phyloP scores from a whole-genome alignment of 1,140 invertebrate genomes.

The Brachionus koreanus region DNA sequence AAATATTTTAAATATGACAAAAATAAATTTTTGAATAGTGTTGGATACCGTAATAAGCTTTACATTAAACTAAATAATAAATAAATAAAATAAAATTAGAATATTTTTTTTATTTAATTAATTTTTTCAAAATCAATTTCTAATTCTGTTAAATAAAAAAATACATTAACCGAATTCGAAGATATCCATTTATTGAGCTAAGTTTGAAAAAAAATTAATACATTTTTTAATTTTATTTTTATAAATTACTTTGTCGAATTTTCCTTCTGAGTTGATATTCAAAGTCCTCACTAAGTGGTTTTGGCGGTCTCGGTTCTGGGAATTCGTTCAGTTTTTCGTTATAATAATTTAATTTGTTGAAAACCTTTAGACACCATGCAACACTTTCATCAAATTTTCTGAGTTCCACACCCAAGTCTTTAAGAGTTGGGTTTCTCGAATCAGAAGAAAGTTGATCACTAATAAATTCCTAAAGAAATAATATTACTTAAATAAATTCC shows the following conservation, averaged over 20 bases:
- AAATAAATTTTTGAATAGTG: no score
- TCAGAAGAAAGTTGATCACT: slow-evolving; percentile 28
- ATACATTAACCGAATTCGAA: neutral
- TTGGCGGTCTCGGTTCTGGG: slow-evolving; percentile 32
- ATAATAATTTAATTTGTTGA: slow-evolving; percentile 29
- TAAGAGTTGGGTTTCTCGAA: slow-evolving; percentile 13
- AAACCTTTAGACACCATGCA: slow-evolving; percentile 29
- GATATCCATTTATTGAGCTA: neutral
- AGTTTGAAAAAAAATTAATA: neutral
- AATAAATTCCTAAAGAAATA: slow-evolving; percentile 34
- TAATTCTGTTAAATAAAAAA: neutral
- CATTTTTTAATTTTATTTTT: neutral
- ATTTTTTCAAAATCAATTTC: neutral
- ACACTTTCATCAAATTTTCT: slow-evolving; percentile 40
- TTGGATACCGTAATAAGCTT: no score
- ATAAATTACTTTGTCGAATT: slow-evolving; percentile 30
- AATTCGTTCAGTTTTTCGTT: slow-evolving; percentile 44
- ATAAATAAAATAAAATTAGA: no score
- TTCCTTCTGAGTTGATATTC: slow-evolving; percentile 41
- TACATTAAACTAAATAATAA: no score
- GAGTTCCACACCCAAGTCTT: neutral
- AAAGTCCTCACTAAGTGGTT: slow-evolving; percentile 42
- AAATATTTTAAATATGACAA: no score
- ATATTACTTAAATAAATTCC: no score
- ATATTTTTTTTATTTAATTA: neutral